A percentile compares a stretch with the other conserved stretches of the same genome.
Evolutionary conservation across 2,113 vertebrate genomes (phyloP).

Genomic region (Copsychus sechellarum): DNA sequence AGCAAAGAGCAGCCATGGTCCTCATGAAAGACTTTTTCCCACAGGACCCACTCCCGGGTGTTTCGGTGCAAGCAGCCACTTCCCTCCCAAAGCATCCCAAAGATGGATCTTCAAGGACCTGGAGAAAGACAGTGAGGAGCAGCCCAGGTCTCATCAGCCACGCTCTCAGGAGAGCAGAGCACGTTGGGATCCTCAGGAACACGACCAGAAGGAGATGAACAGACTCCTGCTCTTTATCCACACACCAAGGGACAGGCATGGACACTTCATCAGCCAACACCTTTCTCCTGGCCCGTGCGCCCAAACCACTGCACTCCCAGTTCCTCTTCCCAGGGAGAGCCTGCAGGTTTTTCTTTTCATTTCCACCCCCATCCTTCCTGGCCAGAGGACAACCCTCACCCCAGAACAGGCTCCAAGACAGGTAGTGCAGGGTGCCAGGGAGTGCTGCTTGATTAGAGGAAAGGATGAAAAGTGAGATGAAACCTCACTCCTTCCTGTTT

Average conservation of each 20-base stretch:
- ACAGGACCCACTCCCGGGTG: not conserved
- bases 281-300: not conserved
- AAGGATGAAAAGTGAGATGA: not conserved
- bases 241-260: not conserved
- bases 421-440: not conserved
- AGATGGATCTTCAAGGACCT: not conserved
- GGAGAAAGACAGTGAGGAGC: not conserved
- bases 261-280: not conserved
- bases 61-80: not conserved
- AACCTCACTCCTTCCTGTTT: constrained; percentile 3
- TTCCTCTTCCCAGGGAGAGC: not conserved
- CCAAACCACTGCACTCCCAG: not conserved
- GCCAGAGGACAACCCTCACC: not conserved
- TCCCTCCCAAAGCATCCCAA: not conserved
- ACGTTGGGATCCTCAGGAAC: accelerated
- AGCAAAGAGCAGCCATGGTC: not conserved
- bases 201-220: not conserved
- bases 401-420: constrained; percentile 24
- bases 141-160: not conserved
- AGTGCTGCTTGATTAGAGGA: constrained; percentile 8
- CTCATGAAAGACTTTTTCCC: not conserved
- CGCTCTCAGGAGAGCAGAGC: not conserved
- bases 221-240: not conserved
- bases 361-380: constrained; percentile 11
- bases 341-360: not conserved